Conservation (phyloP, 2,113 vertebrate species). For the Onychorhynchus coronatus region DNA sequence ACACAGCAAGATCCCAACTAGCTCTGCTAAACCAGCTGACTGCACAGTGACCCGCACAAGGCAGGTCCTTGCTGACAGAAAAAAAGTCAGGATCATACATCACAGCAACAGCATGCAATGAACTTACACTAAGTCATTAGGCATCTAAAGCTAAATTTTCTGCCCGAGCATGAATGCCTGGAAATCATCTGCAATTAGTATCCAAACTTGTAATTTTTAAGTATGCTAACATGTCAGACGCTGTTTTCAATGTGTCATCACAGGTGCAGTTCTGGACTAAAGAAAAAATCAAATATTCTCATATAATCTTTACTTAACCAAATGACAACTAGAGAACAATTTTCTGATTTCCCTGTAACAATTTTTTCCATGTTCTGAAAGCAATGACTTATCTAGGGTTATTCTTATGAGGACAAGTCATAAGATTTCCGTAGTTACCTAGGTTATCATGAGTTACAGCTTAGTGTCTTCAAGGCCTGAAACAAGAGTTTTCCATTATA, state of each 20-base stretch:
- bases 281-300: neutral
- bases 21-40: neutral
- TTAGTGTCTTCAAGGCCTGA: neutral
- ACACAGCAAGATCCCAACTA: neutral
- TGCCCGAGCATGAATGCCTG: neutral
- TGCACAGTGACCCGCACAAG: neutral
- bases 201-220: neutral
- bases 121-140: neutral
- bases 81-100: neutral
- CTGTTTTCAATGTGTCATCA: neutral
- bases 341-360: neutral
- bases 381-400: neutral
- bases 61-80: neutral
- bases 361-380: neutral
- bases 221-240: neutral
- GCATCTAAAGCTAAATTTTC: neutral
- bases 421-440: neutral
- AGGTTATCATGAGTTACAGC: neutral
- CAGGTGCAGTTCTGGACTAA: neutral
- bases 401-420: fast-evolving
- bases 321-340: neutral
- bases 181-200: neutral
- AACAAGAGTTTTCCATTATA: neutral
- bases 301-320: neutral
- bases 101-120: neutral